Percentiles rank a stretch among this genome's conserved stretches.
phyloP scores from a whole-genome alignment of 2,797 vertebrate genomes.

The Dendrocincla fuliginosa region DNA sequence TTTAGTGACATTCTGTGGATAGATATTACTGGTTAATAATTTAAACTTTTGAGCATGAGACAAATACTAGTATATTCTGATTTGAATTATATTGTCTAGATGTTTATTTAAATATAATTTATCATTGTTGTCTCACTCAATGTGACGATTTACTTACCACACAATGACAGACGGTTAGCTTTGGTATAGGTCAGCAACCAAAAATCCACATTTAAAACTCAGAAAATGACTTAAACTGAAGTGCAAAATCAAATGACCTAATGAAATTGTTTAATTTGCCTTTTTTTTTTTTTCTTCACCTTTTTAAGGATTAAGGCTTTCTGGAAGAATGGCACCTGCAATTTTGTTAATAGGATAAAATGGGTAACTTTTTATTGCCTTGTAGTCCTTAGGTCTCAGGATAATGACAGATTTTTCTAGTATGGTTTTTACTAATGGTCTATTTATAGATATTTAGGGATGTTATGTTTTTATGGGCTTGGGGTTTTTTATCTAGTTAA shows the following conservation, averaged over 20 bases:
- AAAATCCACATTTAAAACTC: not conserved
- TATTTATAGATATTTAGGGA: not conserved
- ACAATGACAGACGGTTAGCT: not conserved
- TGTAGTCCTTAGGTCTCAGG: not conserved
- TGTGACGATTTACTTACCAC: not conserved
- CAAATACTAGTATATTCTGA: not conserved
- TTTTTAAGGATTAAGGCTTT: not conserved
- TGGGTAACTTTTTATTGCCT: not conserved
- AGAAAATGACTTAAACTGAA: not conserved
- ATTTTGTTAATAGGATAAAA: not conserved
- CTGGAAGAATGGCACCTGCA: not conserved
- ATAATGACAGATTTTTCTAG: not conserved
- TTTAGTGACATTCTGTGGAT: not conserved
- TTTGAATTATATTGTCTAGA: not conserved
- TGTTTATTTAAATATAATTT: not conserved
- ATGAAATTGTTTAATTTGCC: not conserved
- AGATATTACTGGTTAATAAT: not conserved
- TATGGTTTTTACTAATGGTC: not conserved
- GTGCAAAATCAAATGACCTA: not conserved
- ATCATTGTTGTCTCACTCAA: not conserved
- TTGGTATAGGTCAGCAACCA: not conserved
- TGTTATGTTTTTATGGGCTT: fast-evolving
- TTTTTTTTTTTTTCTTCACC: not conserved
- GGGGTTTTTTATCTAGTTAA: not conserved
- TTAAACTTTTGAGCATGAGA: not conserved